Evolutionary conservation across 2,797 vertebrate genomes (phyloP).

Genomic region (Chaetophractus vellerosus): DNA sequence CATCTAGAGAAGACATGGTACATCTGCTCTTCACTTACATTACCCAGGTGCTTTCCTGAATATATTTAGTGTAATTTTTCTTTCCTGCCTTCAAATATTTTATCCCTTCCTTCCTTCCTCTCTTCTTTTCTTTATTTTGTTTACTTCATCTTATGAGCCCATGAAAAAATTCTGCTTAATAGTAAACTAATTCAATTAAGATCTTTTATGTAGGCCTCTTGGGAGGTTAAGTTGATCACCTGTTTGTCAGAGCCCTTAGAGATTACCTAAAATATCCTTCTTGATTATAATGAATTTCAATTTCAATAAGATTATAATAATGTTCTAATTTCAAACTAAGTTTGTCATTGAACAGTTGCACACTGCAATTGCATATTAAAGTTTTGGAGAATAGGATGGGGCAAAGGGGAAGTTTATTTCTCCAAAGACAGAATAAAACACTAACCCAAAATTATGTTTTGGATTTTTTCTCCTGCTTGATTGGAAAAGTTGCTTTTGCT

Average conservation of each 20-base stretch:
- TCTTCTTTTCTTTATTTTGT: fast-evolving
- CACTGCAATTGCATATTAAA: not conserved
- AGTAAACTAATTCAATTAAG: slow-evolving; percentile 5
- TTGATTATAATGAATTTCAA: not conserved
- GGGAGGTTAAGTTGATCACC: not conserved
- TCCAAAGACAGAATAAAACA: not conserved
- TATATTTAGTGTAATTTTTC: slow-evolving; percentile 56
- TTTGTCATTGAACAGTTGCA: not conserved
- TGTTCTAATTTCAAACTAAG: not conserved
- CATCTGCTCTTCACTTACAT: slow-evolving; percentile 80
- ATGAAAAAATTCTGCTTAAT: slow-evolving; percentile 50
- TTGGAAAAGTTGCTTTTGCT: not conserved
- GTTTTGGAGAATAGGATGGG: not conserved
- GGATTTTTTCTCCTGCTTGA: not conserved
- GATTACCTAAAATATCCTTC: not conserved
- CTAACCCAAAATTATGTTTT: not conserved
- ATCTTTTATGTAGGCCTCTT: not conserved
- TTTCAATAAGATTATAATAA: not conserved
- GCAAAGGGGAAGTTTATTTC: not conserved
- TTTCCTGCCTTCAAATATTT: not conserved
- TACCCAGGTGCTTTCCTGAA: slow-evolving; percentile 33
- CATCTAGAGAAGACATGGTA: slow-evolving; percentile 37
- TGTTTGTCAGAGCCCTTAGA: not conserved
- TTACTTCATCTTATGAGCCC: slow-evolving; percentile 5
- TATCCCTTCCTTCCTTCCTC: not conserved